Percentiles rank a stretch among this genome's conserved stretches.
Evolutionary conservation across 2,888 invertebrate genomes (phyloP).

Genomic region (Ochropacha duplaris): DNA sequence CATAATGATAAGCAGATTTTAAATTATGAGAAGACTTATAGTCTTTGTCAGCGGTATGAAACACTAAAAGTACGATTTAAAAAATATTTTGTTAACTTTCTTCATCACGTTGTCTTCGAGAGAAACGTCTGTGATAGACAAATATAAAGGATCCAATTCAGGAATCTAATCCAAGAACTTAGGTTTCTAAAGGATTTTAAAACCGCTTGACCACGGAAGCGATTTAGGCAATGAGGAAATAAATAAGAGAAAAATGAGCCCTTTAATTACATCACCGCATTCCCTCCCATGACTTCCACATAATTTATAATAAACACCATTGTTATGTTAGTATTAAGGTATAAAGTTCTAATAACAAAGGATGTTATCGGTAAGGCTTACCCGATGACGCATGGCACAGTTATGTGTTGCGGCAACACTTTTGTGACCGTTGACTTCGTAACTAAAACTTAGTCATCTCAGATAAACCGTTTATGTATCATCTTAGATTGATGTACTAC

Average conservation of each 20-base stretch:
- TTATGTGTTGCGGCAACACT: constrained; percentile 3
- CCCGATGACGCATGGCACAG: not conserved
- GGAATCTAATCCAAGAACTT: too few species aligned
- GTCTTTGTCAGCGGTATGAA: too few species aligned
- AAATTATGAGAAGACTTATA: too few species aligned
- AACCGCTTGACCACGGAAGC: too few species aligned
- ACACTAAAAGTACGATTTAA: too few species aligned
- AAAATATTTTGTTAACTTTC: too few species aligned
- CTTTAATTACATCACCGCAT: not conserved
- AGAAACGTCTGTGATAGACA: too few species aligned
- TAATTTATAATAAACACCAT: not conserved
- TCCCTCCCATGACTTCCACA: not conserved
- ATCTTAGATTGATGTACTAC: not conserved
- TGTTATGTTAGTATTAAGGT: not conserved
- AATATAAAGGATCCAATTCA: too few species aligned
- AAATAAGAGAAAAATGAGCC: not conserved
- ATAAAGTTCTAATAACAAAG: constrained; percentile 29
- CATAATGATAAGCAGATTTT: not conserved
- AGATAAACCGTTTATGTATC: not conserved
- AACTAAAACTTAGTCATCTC: constrained; percentile 1
- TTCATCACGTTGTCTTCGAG: too few species aligned
- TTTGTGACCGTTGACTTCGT: not conserved
- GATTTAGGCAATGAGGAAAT: too few species aligned
- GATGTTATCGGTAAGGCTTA: constrained; percentile 27
- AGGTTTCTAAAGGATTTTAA: too few species aligned